Base-by-base conservation (phyloP, 2,888 invertebrate species). In the Patella pellucida region DNA sequence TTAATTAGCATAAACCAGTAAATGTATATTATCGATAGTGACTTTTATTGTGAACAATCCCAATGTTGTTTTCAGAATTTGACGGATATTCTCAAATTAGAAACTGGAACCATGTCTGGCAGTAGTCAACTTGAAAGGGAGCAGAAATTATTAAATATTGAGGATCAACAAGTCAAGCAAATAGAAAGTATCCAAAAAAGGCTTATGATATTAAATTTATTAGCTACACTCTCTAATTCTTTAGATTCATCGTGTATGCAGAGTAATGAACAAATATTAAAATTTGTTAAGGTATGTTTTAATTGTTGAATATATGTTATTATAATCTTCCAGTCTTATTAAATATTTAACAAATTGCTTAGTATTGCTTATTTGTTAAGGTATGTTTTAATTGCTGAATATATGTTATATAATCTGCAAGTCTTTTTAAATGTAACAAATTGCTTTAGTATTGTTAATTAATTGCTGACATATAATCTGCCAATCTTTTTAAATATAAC, bases 261-360 rank as follows among this genome's bases (percentile, higher is more conserved):
- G 67, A 86, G 79, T 75, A 82, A 86, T 16, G 69, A 81, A 41
- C 87, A 89, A 62, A 86, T 88, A 16, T 81, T 90, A 7, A 76
- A 83, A 12, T 89, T 90, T 84, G 86, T 87, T 1, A 85, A 88
- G 87, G 90, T 89, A 74, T 68, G 68, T 41, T 41, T 41, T 41
- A 41, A 41, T 41, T 41, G 9, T 9, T 41, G 27, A 27, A 27
- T 27, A 27, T 27, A 27, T 27, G 27, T 27, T 3, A 27, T 27
- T 41, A 9, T 41, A 41, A 41, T 41, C 41, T 41, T 7, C 41
- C 41, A 9, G 7, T 41, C 41, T 41, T 31, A 31, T 31, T 31
- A 31, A 31, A 31, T 15, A 9, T 19, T 1, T 72, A 50, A 54
- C n/a, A n/a, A n/a, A n/a, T n/a, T n/a, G n/a, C n/a, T n/a, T n/a